phyloP scores from a whole-genome alignment of 2,888 invertebrate species.

The Pyrgus malvae region DNA sequence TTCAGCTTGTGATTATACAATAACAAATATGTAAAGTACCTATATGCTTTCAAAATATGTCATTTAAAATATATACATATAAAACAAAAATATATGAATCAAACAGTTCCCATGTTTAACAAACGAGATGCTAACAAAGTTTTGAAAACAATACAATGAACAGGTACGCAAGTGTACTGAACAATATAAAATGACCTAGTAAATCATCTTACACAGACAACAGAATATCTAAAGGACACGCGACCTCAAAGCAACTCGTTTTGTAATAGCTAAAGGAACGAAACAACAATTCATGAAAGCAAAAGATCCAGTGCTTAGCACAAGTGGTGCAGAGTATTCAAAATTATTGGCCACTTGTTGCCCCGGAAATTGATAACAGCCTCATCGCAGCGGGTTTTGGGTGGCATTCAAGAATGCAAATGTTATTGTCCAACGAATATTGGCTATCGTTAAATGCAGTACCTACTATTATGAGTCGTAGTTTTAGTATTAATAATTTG shows the following conservation, averaged over 20 bases:
- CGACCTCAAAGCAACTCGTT: background rate
- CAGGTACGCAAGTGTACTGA: too few species aligned
- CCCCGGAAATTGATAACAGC: constrained; percentile 76
- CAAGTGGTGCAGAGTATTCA: constrained; percentile 59
- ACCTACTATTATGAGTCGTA: background rate
- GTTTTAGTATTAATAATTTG: background rate
- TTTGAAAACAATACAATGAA: too few species aligned
- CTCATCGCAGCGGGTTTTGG: constrained; percentile 65
- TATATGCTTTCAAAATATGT: too few species aligned
- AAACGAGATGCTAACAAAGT: too few species aligned
- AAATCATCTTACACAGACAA: too few species aligned
- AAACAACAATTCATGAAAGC: constrained; percentile 35
- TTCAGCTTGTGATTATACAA: too few species aligned
- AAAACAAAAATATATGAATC: too few species aligned
- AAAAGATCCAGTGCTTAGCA: constrained; percentile 49
- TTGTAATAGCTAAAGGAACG: constrained; percentile 9
- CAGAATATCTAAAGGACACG: background rate
- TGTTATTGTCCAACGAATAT: constrained; percentile 42
- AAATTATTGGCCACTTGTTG: constrained; percentile 81
- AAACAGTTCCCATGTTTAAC: too few species aligned
- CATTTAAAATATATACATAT: too few species aligned
- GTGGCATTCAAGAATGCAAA: constrained; percentile 65
- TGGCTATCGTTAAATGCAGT: constrained; percentile 29
- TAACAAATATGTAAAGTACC: too few species aligned
- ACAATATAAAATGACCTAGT: too few species aligned